Conservation (phyloP, 2,113 vertebrate species). For the Rhipidura dahli region DNA sequence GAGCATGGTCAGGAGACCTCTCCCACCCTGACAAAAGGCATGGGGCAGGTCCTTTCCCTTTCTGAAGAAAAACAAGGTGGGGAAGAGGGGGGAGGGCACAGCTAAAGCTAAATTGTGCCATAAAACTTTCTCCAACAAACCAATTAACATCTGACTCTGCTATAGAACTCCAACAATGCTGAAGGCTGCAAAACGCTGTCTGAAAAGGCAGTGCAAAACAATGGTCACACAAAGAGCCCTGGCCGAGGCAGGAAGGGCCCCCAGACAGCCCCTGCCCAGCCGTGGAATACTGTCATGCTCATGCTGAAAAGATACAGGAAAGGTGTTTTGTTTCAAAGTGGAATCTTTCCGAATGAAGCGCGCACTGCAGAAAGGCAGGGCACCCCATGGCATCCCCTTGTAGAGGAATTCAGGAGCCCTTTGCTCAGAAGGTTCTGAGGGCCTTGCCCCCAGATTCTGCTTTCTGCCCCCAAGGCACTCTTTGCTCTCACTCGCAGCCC, state of each 20-base stretch:
- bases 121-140: constrained; percentile 6
- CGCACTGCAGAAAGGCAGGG: neutral
- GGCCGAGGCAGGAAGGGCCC: neutral
- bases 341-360: rapidly evolving
- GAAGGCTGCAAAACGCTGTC: neutral
- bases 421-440: neutral
- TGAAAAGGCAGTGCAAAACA: neutral
- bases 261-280: neutral
- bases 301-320: neutral
- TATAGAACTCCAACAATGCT: neutral
- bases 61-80: neutral
- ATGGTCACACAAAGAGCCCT: neutral
- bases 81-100: neutral
- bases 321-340: neutral
- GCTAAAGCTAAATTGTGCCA: neutral
- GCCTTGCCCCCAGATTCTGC: neutral
- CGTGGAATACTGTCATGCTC: rapidly evolving
- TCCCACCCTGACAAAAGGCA: neutral
- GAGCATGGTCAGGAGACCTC: neutral
- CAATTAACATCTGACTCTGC: neutral
- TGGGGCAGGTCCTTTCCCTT: neutral
- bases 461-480: neutral
- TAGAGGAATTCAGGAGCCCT: neutral
- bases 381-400: rapidly evolving
- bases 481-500: neutral